phyloP scores from a whole-genome alignment of 1,140 invertebrate genomes.

The Drosophila lacteicornis region DNA sequence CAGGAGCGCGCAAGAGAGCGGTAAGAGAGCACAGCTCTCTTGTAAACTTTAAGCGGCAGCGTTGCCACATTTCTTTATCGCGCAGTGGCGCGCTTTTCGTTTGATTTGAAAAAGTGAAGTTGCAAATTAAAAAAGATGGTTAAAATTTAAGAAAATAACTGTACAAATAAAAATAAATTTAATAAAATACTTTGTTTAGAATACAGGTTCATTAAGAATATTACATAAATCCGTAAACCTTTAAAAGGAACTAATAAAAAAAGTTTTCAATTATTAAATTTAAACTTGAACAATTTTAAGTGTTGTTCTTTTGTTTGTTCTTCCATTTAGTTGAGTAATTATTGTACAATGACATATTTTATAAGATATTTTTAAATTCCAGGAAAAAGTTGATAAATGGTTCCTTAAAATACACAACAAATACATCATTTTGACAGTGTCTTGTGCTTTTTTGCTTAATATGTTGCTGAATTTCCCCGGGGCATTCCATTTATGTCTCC shows the following conservation, averaged over 20 bases:
- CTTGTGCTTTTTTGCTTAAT: too few species aligned
- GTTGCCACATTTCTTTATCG: conserved; percentile 54
- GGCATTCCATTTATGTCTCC: conserved; percentile 4
- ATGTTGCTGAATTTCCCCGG: neutral
- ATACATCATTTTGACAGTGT: conserved; percentile 11
- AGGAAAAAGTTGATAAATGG: conserved; percentile 5
- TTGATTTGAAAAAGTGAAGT: conserved; percentile 1
- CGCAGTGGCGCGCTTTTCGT: conserved; percentile 24
- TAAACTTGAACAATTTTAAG: too few species aligned
- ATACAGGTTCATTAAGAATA: too few species aligned
- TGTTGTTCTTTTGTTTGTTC: neutral
- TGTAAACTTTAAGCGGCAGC: conserved; percentile 54
- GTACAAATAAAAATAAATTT: too few species aligned
- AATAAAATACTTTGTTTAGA: too few species aligned
- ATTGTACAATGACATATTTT: neutral
- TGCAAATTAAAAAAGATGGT: neutral
- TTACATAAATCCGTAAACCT: too few species aligned
- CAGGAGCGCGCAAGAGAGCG: conserved; percentile 55
- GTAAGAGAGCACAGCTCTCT: conserved; percentile 39
- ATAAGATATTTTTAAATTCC: neutral
- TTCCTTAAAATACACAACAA: neutral
- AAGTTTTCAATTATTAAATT: too few species aligned
- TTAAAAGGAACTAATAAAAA: too few species aligned
- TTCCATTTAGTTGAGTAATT: neutral
- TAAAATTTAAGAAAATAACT: too few species aligned